Evolutionary conservation across 2,797 vertebrate genomes (phyloP), one percentile per base, ranked within the genome.

Genomic region (Schizothorax lantsangensis): DNA sequence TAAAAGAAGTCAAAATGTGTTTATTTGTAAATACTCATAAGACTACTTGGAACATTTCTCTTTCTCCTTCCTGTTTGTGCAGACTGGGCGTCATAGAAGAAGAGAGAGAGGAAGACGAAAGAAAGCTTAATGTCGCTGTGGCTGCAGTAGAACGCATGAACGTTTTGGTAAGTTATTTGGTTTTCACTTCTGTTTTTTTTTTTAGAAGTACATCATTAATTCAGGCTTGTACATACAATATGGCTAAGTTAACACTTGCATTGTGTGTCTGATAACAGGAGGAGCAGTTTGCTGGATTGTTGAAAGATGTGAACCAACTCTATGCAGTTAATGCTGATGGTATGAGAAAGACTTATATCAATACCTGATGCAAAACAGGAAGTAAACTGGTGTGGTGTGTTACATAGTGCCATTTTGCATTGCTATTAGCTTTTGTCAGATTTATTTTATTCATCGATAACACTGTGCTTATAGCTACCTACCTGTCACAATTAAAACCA

Each of bases 81-180:
- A 96, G 96, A 91, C 89, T 96, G 83, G 94, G 93, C 30, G 95
- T 96, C 89, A 96, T 96, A 75, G 96, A 96, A 57, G 96, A 96
- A 85, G 96, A 96, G 90, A 91, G 95, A 83, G 95, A 96, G 85
- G 95, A 96, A 81, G 95, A 95, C 64, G 95, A 95, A 92, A 93
- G 92, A 85, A 96, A 94, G 86, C 89, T 96, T 0, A 91, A 75
- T 49, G 90, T 94, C 15, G 95, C 95, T 30, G 79, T 94, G 47
- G 95, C 95, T 87, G 95, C 95, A 87, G 93, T 93, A 0, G 95
- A 96, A 62, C 91, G 95, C 73, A 93, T 96, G 91, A 95, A 95
- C 38, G 88, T 94, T 30, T 88, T 96, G 94, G 96, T 96, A 92
- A 95, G 94, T 84, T 10, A 84, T 45, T 26, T 33, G 73, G 8